Conservation (phyloP, 2,113 vertebrate species). For the Brachyhypopomus occidentalis region DNA sequence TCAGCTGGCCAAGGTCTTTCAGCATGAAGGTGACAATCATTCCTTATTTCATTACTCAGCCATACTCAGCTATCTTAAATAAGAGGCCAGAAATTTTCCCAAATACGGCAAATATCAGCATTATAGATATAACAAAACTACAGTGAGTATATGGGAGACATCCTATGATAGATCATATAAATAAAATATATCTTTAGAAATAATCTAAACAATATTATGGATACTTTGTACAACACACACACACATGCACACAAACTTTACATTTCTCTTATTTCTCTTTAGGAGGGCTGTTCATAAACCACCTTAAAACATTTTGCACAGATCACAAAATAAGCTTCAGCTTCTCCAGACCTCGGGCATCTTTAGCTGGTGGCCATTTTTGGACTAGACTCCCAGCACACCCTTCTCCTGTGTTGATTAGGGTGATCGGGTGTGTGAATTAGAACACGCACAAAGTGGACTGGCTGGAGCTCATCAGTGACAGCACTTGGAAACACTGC, state of each 20-base stretch:
- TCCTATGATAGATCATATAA: no score
- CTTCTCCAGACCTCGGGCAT: no score
- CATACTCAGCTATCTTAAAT: neutral
- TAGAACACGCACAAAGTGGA: neutral
- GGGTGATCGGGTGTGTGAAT: neutral
- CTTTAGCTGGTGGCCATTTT: neutral
- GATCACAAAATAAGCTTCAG: neutral
- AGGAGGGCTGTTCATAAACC: neutral
- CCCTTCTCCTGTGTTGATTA: neutral
- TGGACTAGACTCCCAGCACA: neutral
- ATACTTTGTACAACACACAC: no score
- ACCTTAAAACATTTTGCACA: neutral
- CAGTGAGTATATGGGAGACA: neutral
- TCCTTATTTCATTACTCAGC: constrained; percentile 12
- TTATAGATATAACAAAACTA: neutral
- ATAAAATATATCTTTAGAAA: no score
- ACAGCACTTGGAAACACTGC: no score
- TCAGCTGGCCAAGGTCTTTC: constrained; percentile 42
- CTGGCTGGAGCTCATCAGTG: no score
- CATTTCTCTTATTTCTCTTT: neutral
- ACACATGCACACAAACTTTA: neutral
- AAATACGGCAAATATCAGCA: neutral
- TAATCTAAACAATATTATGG: no score
- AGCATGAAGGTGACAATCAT: constrained; percentile 46
- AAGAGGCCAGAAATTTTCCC: neutral